phyloP scores from a whole-genome alignment of 2,113 vertebrate species.

The Regulus satrapa region DNA sequence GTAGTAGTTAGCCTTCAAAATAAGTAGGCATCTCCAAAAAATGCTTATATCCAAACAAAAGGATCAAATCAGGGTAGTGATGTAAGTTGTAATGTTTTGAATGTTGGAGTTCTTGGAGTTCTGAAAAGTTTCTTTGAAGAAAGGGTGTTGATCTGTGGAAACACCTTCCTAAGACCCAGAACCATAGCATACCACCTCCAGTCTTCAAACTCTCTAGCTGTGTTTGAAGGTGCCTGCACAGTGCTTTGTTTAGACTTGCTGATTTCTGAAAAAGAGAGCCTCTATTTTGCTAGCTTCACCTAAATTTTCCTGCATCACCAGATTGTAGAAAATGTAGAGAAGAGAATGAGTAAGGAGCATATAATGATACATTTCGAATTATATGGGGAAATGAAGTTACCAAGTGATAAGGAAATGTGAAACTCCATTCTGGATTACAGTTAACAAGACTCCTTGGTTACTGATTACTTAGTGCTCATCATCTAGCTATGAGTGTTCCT shows the following conservation, averaged over 20 bases:
- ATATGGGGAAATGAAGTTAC: neutral
- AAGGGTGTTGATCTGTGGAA: neutral
- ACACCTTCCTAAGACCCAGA: neutral
- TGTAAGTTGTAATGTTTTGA: neutral
- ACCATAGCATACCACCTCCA: neutral
- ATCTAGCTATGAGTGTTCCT: neutral
- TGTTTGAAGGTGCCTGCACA: neutral
- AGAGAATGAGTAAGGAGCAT: neutral
- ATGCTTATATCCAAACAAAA: neutral
- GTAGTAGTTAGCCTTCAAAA: neutral
- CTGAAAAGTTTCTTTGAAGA: neutral
- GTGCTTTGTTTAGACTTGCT: slow-evolving; percentile 1
- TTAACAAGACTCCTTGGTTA: neutral
- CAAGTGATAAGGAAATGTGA: neutral
- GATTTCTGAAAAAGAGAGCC: neutral
- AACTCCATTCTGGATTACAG: neutral
- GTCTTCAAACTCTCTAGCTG: neutral
- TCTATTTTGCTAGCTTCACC: neutral
- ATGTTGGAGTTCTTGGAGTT: neutral
- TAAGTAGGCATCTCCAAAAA: neutral
- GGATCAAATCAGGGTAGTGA: neutral
- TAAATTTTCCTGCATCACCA: neutral
- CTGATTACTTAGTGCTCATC: neutral
- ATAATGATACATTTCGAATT: neutral
- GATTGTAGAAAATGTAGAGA: neutral